Conservation (phyloP, 1,140 invertebrate species). For the Aphaenogaster rudis region DNA sequence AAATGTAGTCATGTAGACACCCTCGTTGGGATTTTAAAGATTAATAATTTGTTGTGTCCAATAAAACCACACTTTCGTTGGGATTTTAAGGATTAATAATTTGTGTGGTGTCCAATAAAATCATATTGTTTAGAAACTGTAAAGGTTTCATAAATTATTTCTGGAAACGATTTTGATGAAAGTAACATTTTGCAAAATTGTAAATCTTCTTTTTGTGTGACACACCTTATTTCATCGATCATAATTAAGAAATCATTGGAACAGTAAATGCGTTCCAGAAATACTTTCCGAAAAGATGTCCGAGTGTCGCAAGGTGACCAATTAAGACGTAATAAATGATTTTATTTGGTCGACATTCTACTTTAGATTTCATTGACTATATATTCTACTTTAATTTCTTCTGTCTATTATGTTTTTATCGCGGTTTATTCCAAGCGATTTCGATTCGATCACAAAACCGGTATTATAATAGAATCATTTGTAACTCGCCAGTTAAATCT, state of each 20-base stretch:
- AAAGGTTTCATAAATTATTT: neutral
- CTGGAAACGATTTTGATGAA: neutral
- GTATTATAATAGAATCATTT: neutral
- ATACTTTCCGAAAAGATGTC: neutral
- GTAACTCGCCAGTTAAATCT: neutral
- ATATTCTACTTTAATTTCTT: slow-evolving; percentile 14
- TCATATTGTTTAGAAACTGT: neutral
- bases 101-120: neutral
- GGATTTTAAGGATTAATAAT: neutral
- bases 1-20: neutral
- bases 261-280: neutral
- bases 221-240: neutral
- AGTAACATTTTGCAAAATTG: neutral
- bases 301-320: neutral
- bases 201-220: neutral
- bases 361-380: neutral
- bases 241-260: neutral
- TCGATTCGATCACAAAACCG: neutral
- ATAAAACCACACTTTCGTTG: neutral
- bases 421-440: neutral
- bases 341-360: neutral
- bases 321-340: slow-evolving; percentile 6
- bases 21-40: neutral
- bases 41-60: neutral
- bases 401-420: neutral